Evolutionary conservation across 2,113 vertebrate species (phyloP).

Genomic region (Tenrec ecaudatus): DNA sequence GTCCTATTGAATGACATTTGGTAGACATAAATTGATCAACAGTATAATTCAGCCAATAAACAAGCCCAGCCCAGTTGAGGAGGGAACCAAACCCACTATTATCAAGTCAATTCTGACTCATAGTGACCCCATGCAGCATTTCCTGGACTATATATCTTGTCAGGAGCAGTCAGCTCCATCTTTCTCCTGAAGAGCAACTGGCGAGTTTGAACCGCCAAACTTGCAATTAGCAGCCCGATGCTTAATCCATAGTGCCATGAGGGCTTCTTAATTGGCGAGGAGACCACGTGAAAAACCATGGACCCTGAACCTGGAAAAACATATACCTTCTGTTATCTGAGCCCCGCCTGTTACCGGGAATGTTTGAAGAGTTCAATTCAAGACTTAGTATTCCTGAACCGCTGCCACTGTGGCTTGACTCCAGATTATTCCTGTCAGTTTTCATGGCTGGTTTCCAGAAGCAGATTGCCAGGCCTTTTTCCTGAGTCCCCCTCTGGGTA

Average conservation of each 20-base stretch:
- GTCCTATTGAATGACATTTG: not conserved
- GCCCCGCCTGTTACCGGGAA: not conserved
- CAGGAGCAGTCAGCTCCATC: too few relatives aligned
- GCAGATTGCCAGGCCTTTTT: not conserved
- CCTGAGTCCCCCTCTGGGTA: not conserved
- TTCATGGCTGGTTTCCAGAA: not conserved
- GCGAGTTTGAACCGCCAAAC: too few relatives aligned
- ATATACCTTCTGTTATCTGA: not conserved
- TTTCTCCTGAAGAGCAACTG: too few relatives aligned
- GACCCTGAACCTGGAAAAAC: conserved; percentile 50
- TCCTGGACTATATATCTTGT: too few relatives aligned
- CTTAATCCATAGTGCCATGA: too few relatives aligned
- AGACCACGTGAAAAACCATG: conserved; percentile 39
- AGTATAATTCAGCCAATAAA: conserved; percentile 55
- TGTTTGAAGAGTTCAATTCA: not conserved
- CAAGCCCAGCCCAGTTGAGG: not conserved
- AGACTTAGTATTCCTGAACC: not conserved
- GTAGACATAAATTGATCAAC: conserved; percentile 18
- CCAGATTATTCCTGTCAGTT: not conserved
- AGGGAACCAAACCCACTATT: not conserved
- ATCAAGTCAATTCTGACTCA: too few relatives aligned
- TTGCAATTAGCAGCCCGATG: too few relatives aligned
- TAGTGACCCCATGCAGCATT: too few relatives aligned
- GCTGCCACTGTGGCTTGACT: not conserved
- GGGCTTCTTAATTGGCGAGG: too few relatives aligned